Percentiles rank a stretch among this genome's conserved stretches.
Evolutionary conservation across 2,888 invertebrate species (phyloP).

Genomic region (Ectropis crepuscularia): DNA sequence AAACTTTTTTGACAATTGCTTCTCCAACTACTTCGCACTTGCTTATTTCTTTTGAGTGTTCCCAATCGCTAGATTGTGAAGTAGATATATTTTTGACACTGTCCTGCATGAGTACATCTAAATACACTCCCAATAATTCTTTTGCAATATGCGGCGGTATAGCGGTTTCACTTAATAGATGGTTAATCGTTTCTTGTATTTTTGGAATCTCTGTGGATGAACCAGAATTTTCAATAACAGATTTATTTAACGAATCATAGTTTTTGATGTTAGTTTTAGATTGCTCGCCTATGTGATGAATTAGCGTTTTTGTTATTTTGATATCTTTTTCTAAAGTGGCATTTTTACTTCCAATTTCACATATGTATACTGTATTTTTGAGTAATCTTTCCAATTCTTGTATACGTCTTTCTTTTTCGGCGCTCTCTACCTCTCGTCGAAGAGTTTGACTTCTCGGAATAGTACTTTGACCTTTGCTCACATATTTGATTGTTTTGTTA

Average conservation of each 20-base stretch:
- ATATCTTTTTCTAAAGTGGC: conserved; percentile 64
- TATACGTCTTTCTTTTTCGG: conserved; percentile 64
- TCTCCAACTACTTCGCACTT: conserved; percentile 64
- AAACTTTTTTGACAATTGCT: conserved; percentile 57
- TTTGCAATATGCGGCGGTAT: conserved; percentile 64
- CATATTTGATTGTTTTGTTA: conserved; percentile 29
- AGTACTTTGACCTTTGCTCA: conserved; percentile 14
- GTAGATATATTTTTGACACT: conserved; percentile 49
- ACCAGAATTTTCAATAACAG: conserved; percentile 49
- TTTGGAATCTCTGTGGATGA: conserved; percentile 62
- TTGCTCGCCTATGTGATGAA: conserved; percentile 59
- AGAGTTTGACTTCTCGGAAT: conserved; percentile 38
- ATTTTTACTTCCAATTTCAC: conserved; percentile 53
- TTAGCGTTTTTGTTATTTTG: conserved; percentile 63
- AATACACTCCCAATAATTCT: conserved; percentile 65
- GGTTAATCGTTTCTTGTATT: conserved; percentile 67
- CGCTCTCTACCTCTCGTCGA: conserved; percentile 54
- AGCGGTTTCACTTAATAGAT: conserved; percentile 63
- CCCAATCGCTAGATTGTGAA: conserved; percentile 53
- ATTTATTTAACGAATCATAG: conserved; percentile 36
- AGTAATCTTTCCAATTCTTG: conserved; percentile 70
- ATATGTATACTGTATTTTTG: conserved; percentile 71
- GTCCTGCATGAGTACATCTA: conserved; percentile 61
- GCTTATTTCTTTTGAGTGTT: conserved; percentile 34
- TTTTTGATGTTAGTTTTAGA: conserved; percentile 40